phyloP scores from a whole-genome alignment of 2,797 vertebrate genomes.

The Phrynocephalus guinanensis region DNA sequence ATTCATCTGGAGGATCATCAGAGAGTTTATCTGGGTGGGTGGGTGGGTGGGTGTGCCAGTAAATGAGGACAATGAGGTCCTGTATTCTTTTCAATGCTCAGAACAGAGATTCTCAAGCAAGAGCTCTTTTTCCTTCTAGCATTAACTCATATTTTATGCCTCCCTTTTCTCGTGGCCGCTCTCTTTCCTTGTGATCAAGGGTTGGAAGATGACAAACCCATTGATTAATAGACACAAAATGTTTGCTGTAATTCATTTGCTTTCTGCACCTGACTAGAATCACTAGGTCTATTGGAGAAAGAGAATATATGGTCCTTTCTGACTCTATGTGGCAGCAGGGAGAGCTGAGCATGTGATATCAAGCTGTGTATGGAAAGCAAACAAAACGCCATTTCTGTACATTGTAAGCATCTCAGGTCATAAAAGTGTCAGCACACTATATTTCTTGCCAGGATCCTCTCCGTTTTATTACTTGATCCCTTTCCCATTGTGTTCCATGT shows the following conservation, averaged over 20 bases:
- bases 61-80: not conserved
- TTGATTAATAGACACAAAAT: slow-evolving; percentile 78
- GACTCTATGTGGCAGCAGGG: slow-evolving; percentile 80
- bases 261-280: slow-evolving; percentile 83
- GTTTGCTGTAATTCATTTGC: slow-evolving; percentile 82
- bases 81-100: accelerated
- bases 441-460: slow-evolving; percentile 78
- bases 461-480: slow-evolving; percentile 70
- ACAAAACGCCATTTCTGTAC: slow-evolving; percentile 77
- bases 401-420: slow-evolving; percentile 78
- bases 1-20: not conserved
- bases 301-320: slow-evolving; percentile 80
- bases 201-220: slow-evolving; percentile 77
- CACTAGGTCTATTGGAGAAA: slow-evolving; percentile 74
- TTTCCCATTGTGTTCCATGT: slow-evolving; percentile 65
- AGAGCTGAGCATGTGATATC: slow-evolving; percentile 79
- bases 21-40: not conserved
- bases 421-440: slow-evolving; percentile 83
- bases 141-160: slow-evolving; percentile 10
- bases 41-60: not conserved
- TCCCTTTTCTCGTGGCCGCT: slow-evolving; percentile 51
- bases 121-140: slow-evolving; percentile 39
- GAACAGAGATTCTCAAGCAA: slow-evolving; percentile 41
- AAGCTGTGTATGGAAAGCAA: slow-evolving; percentile 79
- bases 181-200: slow-evolving; percentile 82